Conservation (phyloP, 2,888 invertebrate genomes). For the Ditula angustiorana region DNA sequence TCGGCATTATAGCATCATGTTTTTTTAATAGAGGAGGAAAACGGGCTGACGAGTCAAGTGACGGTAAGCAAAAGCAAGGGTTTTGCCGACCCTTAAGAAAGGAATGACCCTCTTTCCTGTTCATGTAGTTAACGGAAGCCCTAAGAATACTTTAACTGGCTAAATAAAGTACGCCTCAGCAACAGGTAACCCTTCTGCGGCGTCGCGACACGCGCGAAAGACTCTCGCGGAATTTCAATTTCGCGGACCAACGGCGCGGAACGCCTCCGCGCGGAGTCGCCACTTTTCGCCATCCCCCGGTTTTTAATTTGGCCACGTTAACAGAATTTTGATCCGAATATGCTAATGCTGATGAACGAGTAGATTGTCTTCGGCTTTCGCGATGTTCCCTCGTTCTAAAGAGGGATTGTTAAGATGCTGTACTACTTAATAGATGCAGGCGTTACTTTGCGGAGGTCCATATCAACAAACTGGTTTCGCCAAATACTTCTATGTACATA, state of each 20-base stretch:
- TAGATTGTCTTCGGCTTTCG: background rate
- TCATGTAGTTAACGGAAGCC: too few relatives aligned
- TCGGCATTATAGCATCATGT: too few relatives aligned
- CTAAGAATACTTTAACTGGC: background rate
- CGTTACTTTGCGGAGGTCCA: too few relatives aligned
- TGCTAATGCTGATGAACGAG: slow-evolving; percentile 5
- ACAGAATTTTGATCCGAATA: slow-evolving; percentile 27
- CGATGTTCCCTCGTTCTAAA: background rate
- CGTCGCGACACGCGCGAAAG: background rate
- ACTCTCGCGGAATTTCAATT: slow-evolving; percentile 31
- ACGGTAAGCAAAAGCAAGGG: too few relatives aligned
- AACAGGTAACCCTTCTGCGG: slow-evolving; percentile 9
- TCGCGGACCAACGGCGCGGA: slow-evolving; percentile 29
- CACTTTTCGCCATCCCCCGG: slow-evolving; percentile 7
- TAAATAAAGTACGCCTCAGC: background rate
- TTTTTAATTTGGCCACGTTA: slow-evolving; percentile 14
- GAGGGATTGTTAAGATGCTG: background rate
- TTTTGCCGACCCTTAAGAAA: too few relatives aligned
- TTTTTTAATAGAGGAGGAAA: too few relatives aligned
- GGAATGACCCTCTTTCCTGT: too few relatives aligned
- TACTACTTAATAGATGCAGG: background rate
- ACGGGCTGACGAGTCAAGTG: too few relatives aligned
- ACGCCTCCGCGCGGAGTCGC: background rate
- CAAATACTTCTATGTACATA: too few relatives aligned
- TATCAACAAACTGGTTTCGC: too few relatives aligned